Base-by-base conservation (phyloP, 2,113 vertebrate genomes). In the Galeopterus variegatus region DNA sequence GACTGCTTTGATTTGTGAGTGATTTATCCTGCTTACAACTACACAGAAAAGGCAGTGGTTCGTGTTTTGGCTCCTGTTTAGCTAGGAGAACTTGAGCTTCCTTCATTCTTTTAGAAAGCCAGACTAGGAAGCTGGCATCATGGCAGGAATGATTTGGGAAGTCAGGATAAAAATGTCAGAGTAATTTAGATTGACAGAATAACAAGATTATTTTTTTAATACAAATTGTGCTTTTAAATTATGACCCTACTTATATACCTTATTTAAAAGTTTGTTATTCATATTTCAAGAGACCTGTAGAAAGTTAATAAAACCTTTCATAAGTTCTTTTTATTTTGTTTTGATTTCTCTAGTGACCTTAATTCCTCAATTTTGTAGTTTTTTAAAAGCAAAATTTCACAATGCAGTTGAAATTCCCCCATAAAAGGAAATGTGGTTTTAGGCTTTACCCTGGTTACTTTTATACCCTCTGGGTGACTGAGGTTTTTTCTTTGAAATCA, bases 71-170 rank as follows among this genome's bases (percentile, higher is more conserved):
- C 62, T 91, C 45, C 54, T 33, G 1, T 24, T 96, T 54, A 81
- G 28, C 54, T 75, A 18, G 77, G 48, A 28, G 23, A 95, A 96
- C 48, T 89, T 97, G 60, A 94, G 50, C 65, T 95, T 73, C 58
- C 50, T 90, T 85, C 89, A 50, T 93, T 26, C 86, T 94, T 86
- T 31, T 52, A 88, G n/a, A 31, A 26, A 93, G 69, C 91, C 94
- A 94, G 72, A 89, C 33, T 58, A 90, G 70, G 65, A 91, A 84
- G 15, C 11, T 93, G 50, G 79, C 97, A 70, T 36, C 0, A 0
- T 73, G 54, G 84, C 52, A 96, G 88, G 69, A 93, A 95, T 93
- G 92, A 7, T 45, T 96, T 90, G 93, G 80, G 67, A 88, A 90
- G 80, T 94, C 73, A 77, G 33, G 80, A 19, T 94, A 41, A 1